Base-by-base conservation (phyloP, 37 sponge, comb jelly and placozoan species). In the Cladorhizidae sp. region DNA sequence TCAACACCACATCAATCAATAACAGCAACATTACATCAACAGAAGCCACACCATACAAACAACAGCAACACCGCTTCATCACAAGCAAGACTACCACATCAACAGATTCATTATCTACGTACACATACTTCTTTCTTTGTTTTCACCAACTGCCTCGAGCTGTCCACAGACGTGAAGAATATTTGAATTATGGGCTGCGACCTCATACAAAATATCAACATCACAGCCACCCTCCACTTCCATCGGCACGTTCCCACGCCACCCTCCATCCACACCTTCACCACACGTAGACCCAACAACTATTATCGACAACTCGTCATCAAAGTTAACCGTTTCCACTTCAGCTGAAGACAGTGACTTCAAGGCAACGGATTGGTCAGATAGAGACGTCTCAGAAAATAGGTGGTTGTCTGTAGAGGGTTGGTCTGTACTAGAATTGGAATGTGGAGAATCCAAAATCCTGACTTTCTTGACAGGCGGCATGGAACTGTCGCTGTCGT, bases 131-230 rank as follows among this genome's bases (percentile, higher is more conserved):
- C n/a, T n/a, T n/a, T n/a, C n/a, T n/a, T n/a, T n/a, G n/a, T 54
- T 54, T 23, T 56, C 77, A 40, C 21, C 25, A 20, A 12, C 32
- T 5, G 8, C 69, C 31, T 81, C 68, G 70, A 67, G 54, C 72
- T 75, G 64, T 61, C 82, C 77, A 69, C 86, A 84, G 43, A 84
- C 72, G 40, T 90, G 90, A 2, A 90, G 76, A 18, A 90, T 45
- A 61, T 85, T 85, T 55, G 64, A 61, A 67, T 90, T 90, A 36
- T 80, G 26, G 3, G 41, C 80, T 21, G 77, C 64, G 35, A 21
- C 40, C 70, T 90, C 90, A 9, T 37, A 2, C n/a, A 90, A 31
- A 1, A 69, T 69, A 22, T n/a, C 64, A 20, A 38, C 67, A 36
- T 11, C 49, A 45, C 49, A 45, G 8, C 9, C 8, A 45, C 49